These are phyloP conservation scores for Brachionus rotundiformis DNA, from an alignment of 1,140 invertebrate genomes.

Conservation along the genomic window DNA sequence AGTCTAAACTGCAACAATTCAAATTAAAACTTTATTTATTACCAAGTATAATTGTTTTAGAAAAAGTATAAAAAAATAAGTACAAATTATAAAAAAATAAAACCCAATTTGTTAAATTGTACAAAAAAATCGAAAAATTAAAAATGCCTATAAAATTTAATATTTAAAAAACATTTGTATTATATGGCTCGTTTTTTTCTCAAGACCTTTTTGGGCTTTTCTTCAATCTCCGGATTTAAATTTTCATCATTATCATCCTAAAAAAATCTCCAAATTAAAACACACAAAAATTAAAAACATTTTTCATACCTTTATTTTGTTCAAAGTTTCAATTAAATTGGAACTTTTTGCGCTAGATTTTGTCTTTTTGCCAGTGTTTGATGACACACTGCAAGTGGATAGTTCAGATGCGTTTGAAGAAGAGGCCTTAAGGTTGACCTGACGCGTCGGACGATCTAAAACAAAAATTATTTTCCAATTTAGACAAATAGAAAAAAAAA, in stretches of 20 bases:
- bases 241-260: constrained; percentile 32
- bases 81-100: background rate
- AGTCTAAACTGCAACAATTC: too few relatives aligned
- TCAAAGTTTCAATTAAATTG: constrained; percentile 31
- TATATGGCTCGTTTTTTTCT: constrained; percentile 35
- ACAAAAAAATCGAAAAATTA: constrained; percentile 4
- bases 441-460: constrained; percentile 37
- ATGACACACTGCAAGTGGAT: constrained; percentile 1
- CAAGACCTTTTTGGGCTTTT: constrained; percentile 23
- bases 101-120: background rate
- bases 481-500: background rate
- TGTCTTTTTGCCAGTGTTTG: background rate
- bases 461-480: background rate
- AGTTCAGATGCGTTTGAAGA: constrained; percentile 30
- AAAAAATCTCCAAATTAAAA: too few relatives aligned
- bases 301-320: constrained; percentile 35
- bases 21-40: too few relatives aligned
- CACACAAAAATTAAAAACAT: background rate
- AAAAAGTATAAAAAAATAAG: background rate
- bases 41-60: too few relatives aligned
- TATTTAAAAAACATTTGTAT: background rate
- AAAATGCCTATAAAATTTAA: background rate
- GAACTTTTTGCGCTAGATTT: background rate
- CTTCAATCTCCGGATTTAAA: constrained; percentile 7
- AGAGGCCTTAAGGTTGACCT: constrained; percentile 14